Evolutionary conservation across 2,113 vertebrate species (phyloP), one percentile per base, ranked within the genome.

Genomic region (Oryzias celebensis): DNA sequence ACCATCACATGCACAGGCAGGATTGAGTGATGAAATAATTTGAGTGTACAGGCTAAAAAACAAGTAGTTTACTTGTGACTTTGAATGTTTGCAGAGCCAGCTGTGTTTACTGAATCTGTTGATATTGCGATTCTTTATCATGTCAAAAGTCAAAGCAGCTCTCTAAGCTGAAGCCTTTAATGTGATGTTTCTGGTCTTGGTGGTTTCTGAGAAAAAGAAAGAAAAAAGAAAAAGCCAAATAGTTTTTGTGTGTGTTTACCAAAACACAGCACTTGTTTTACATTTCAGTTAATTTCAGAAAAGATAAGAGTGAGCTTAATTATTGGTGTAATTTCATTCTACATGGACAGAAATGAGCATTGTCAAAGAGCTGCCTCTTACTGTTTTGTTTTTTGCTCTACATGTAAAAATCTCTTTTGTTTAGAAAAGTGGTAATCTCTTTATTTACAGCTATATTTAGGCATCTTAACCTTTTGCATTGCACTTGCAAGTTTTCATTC

Each of bases 321-420:
- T 72, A 75, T 75, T 28, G 26, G 16, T 70, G 36, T 67, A 36
- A 67, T 77, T 78, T 53, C 13, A 65, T 68, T 20, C 28, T 58
- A 42, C 17, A 66, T 58, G 26, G 24, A 48, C 12, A 12, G 54
- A 50, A 48, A 22, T 54, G 41, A 78, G 68, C 58, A 54, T 24
- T 65, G 56, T 68, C 54, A 73, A 51, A 45, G 56, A 28, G 51
- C 45, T 72, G 36, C 36, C 36, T 36, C 36, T 36, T 36, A 10
- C 36, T 36, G 36, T 36, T 12, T 36, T 3, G 12, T 36, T 36
- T 0, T 36, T 7, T 31, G 5, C 31, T 8, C 8, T 7, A 8
- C 8, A 8, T 12, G 8, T 36, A 12, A 10, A 36, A 36, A 10
- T 36, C 36, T 36, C 10, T 36, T 2, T 36, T 13, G 10, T 10